A percentile compares a stretch with the other conserved stretches of the same genome.
phyloP scores from a whole-genome alignment of 1,140 invertebrate genomes.

The Brachionus rotundiformis region DNA sequence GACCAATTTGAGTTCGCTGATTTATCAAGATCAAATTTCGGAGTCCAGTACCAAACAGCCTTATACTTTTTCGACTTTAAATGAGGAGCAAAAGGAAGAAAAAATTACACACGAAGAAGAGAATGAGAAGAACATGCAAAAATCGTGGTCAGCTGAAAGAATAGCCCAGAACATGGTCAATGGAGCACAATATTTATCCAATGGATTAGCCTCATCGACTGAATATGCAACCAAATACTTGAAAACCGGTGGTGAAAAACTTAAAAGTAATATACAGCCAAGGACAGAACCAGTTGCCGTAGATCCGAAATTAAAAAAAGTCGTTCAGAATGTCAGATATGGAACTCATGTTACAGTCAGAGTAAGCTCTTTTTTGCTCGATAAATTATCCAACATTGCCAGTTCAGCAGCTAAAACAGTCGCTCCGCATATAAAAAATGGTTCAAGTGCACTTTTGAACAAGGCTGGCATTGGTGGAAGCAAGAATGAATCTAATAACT shows the following conservation, averaged over 20 bases:
- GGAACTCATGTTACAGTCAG: constrained; percentile 47
- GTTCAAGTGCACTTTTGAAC: not conserved
- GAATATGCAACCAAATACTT: constrained; percentile 43
- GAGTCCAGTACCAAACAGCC: not conserved
- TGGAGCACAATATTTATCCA: constrained; percentile 19
- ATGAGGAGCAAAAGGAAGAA: not conserved
- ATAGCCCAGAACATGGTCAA: constrained; percentile 28
- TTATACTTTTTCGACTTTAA: not conserved
- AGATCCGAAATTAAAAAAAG: constrained; percentile 30
- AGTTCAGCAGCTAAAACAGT: constrained; percentile 22
- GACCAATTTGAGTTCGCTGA: not conserved
- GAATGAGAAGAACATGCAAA: not conserved
- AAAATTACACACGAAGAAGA: not conserved
- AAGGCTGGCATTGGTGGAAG: not conserved
- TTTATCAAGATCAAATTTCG: constrained; percentile 23
- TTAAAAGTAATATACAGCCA: constrained; percentile 9
- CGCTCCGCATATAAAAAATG: constrained; percentile 15
- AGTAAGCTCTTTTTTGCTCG: constrained; percentile 25
- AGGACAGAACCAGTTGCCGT: not conserved
- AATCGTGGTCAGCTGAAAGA: constrained; percentile 6
- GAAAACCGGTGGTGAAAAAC: constrained; percentile 10
- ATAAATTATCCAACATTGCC: constrained; percentile 28
- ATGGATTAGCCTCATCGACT: constrained; percentile 3
- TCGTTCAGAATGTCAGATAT: not conserved
- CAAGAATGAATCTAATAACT: not conserved